Percentiles rank a stretch among this genome's conserved stretches.
Conservation (phyloP, 2,888 invertebrate species). For the Pandemis cinnamomeana region DNA sequence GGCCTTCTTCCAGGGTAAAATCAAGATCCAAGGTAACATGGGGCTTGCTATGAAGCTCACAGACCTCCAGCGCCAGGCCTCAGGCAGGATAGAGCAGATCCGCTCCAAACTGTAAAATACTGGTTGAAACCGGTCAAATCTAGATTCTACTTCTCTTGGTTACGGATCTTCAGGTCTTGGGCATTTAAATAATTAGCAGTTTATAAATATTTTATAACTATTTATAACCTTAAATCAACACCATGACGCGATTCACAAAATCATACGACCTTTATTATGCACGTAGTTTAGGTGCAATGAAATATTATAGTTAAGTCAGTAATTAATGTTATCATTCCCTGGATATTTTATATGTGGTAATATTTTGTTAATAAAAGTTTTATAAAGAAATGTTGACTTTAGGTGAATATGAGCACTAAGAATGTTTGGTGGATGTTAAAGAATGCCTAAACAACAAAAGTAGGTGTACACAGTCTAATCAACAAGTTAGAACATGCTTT, state of each 20-base stretch:
- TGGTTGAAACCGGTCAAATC: slow-evolving; percentile 42
- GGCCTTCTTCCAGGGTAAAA: slow-evolving; percentile 98
- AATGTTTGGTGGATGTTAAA: background rate
- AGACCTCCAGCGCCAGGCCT: slow-evolving; percentile 90
- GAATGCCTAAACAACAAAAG: no score
- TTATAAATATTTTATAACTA: slow-evolving; percentile 3
- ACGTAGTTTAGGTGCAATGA: slow-evolving; percentile 32
- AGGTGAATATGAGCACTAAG: slow-evolving; percentile 16
- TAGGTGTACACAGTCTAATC: no score
- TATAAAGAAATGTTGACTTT: slow-evolving; percentile 11
- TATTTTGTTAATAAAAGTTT: slow-evolving; percentile 42
- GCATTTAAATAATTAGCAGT: slow-evolving; percentile 51
- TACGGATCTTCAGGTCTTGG: slow-evolving; percentile 61
- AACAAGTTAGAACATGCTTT: no score
- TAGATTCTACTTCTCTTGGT: slow-evolving; percentile 50
- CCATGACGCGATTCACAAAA: slow-evolving; percentile 17
- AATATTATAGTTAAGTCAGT: slow-evolving; percentile 32
- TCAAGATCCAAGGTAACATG: slow-evolving; percentile 98
- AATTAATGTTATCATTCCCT: slow-evolving; percentile 40
- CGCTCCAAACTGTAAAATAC: slow-evolving; percentile 88
- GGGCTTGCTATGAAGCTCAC: slow-evolving; percentile 97
- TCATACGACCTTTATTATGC: slow-evolving; percentile 7
- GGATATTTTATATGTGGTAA: slow-evolving; percentile 38
- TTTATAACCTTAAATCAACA: background rate
- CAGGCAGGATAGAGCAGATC: slow-evolving; percentile 89